Percentiles rank a stretch among this genome's conserved stretches.
These are phyloP conservation scores for Microcebus lehilahytsara DNA, from an alignment of 2,113 vertebrate species.

Conservation along the genomic window DNA sequence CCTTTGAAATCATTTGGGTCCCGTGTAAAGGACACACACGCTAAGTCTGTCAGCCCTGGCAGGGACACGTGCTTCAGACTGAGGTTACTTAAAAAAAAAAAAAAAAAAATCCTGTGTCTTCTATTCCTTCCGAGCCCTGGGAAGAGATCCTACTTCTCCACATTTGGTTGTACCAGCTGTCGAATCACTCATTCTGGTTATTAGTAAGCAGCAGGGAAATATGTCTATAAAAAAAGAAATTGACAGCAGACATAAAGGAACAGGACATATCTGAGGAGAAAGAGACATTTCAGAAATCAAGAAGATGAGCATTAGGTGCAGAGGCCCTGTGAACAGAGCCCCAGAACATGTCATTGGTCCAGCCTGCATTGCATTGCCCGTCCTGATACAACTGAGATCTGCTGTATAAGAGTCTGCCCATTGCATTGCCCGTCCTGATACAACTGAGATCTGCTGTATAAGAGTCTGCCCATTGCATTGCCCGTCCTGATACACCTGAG, in stretches of 20 bases:
- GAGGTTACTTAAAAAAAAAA: not conserved
- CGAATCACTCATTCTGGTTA: not conserved
- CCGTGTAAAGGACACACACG: constrained; percentile 33
- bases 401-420: too few relatives aligned
- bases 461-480: not conserved
- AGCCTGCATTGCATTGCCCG: fast-evolving
- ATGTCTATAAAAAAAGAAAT: constrained; percentile 55
- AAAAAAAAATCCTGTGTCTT: constrained; percentile 37
- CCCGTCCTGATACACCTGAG: not conserved
- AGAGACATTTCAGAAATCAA: not conserved
- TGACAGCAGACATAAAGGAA: constrained; percentile 1
- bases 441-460: not conserved
- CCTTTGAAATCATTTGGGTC: constrained; percentile 38
- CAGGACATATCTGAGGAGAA: not conserved
- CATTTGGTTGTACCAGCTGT: constrained; percentile 52
- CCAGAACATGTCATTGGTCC: not conserved
- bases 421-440: not conserved
- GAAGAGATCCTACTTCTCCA: constrained; percentile 21
- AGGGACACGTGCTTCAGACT: constrained; percentile 33
- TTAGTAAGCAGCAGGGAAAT: constrained; percentile 12
- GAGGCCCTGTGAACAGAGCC: not conserved
- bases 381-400: not conserved
- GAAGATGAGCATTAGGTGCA: not conserved
- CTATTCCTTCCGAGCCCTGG: constrained; percentile 17
- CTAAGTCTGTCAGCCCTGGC: not conserved